Base-by-base conservation (phyloP, 2,797 vertebrate species). In the Crotalus adamanteus region DNA sequence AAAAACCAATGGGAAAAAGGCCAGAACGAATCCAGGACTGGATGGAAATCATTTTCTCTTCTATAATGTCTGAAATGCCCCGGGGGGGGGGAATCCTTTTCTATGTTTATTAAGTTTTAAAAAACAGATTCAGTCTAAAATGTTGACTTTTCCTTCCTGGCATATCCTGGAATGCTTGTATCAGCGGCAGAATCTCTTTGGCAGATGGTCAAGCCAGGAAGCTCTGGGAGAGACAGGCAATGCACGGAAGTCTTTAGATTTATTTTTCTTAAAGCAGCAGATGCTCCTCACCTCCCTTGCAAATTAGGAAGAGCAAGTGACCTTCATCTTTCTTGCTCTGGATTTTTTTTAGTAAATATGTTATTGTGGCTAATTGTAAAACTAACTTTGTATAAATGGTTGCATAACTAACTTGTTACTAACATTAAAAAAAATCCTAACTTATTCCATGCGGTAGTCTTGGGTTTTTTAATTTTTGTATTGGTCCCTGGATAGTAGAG, bases 201-300 rank as follows among this genome's bases (percentile, higher is more conserved):
- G 73, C 31, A 42, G 7, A 20, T 1, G 18, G 69, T 42, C 18
- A 78, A 42, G 31, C 3, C 16, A 37, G 31, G 69, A 8, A 65
- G 26, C 0, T 5, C 63, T 69, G 28, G 28, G 28, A n/a, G n/a
- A 14, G 28, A n/a, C 13, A n/a, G 28, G 0, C 0, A 0, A n/a
- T 18, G 65, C n/a, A 31, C 0, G 16, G 2, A 18, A 22, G 73
- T 11, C 73, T 78, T 42, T 8, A 0, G 8, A 22, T 11, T 47
- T 11, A 37, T 42, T 7, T 9, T 37, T 65, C 28, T 5, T 69
- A 59, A 59, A 1, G 8, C 1, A 47, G 73, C 37, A 83, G 20
- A 83, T 12, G 73, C 18, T 78, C 69, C 69, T 20, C 8, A 78
- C 2, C 73, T 42, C 37, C 42, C 8, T 47, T 47, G 42, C 73